Base-by-base conservation (phyloP, 2,113 vertebrate species). In the Callorhinus ursinus region DNA sequence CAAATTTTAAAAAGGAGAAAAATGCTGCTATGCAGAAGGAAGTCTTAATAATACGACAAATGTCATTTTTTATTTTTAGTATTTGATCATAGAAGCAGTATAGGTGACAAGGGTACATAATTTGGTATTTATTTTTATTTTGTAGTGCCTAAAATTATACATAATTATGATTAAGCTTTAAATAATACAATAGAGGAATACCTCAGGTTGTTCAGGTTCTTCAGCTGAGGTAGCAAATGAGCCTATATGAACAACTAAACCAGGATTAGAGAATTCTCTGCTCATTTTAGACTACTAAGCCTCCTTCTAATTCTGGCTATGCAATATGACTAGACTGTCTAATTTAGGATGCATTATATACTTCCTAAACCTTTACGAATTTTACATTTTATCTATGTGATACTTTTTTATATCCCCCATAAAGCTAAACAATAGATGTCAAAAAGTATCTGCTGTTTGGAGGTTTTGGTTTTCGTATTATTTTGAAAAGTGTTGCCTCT, bases 81-180 rank as follows among this genome's bases (percentile, higher is more conserved):
- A 72, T 85, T 93, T 89, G 46, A 91, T 90, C 22, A 42, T 22
- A 95, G 81, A 90, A 95, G 55, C 15, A 83, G 26, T 53, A 67
- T 59, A 33, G 33, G 16, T 22, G 28, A 63, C 9, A 92, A 46
- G 13, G 5, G 22, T 79, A 91, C 3, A 67, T 79, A 96, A 67
- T 79, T 59, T 89, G 42, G 9, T 49, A 74, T 61, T 96, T 92
- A 80, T 83, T 97, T 96, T 95, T 61, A 87, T 57, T 92, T 92
- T 87, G 26, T 85, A 95, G 39, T 39, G 5, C 22, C 49, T 87
- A 71, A 84, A 94, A 87, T 83, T 94, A 83, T 81, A 92, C n/a
- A 87, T 93, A 24, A 15, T 71, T 97, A 74, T 93, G 82, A 77
- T 28, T 91, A 96, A 94, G 59, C 89, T 51, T 33, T 93, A 93